Percentiles rank a stretch among this genome's conserved stretches.
Evolutionary conservation across 1,140 invertebrate species (phyloP).

Genomic region (Trissolcus basalis): DNA sequence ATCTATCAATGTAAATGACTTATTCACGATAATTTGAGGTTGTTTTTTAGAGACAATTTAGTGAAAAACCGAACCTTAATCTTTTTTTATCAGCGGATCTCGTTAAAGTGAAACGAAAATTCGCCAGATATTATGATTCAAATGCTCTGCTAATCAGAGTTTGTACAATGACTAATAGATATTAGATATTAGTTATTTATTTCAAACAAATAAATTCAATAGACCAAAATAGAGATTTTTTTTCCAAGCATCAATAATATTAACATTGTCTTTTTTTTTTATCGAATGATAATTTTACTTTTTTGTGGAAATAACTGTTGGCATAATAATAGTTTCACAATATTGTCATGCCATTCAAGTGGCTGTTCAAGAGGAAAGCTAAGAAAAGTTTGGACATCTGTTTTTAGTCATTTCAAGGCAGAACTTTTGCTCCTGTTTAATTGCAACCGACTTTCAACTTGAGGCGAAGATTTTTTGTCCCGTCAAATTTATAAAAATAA

Average conservation of each 20-base stretch:
- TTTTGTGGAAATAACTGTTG: background rate
- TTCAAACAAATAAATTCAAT: background rate
- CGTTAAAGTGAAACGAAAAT: constrained; percentile 1
- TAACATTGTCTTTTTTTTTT: no score
- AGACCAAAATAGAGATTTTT: background rate
- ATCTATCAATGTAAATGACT: background rate
- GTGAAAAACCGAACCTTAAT: no score
- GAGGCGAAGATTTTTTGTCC: no score
- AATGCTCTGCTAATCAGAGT: background rate
- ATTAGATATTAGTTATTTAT: background rate
- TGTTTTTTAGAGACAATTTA: no score
- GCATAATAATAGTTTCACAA: no score
- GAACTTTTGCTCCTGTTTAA: background rate
- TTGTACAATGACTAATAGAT: background rate
- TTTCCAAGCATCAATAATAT: background rate
- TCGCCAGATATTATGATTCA: background rate
- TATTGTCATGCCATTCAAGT: no score
- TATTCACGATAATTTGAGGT: background rate
- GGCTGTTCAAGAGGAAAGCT: background rate
- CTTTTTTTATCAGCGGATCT: background rate
- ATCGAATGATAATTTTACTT: no score
- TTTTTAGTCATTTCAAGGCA: background rate
- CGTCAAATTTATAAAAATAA: no score
- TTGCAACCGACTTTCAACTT: background rate
- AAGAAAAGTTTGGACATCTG: background rate